Base-by-base conservation (phyloP, 2,797 vertebrate species). In the Chelon auratus region DNA sequence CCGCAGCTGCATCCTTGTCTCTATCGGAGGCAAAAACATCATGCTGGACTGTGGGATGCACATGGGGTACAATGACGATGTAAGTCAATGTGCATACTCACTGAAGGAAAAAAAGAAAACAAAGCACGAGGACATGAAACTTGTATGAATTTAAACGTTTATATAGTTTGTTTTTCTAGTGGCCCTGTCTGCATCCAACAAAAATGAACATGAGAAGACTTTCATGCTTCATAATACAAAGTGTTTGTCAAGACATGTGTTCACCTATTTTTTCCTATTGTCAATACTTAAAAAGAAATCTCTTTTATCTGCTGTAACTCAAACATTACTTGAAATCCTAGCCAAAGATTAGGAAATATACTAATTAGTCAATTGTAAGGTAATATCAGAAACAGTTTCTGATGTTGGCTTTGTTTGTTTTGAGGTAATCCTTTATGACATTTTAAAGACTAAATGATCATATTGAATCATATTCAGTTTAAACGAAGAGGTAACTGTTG, bases 41-140 rank as follows among this genome's bases (percentile, higher is more conserved):
- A 99, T 99, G 98, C 92, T 99, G 2, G 98, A 99, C 91, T 99
- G 98, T 5, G 98, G 98, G 1, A 99, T 99, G 98, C 98, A 99
- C 92, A 99, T 99, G 98, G 98, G 98, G 55, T 99, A 94, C 90
- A 99, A 97, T 0, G 98, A 99, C 1, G 98, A 99, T 0, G 97
- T 99, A 81, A 95, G 96, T 55, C 14, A 18, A 18, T 9, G 9
- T 33, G 30, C 30, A 33, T 8, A 33, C 1, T 3, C 24, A 24
- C 5, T 33, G 5, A 33, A 30, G 26, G 26, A 30, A 30, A 30
- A n/a, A n/a, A n/a, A n/a, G n/a, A 7, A 33, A 5, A 33, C 5
- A 33, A 33, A 33, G 8, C 30, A 8, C 6, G 30, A 33, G 30
- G 30, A 33, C 30, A 33, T 33, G 30, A 8, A 33, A 33, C 5